Base-by-base conservation (phyloP, 2,797 vertebrate species). In the Phrynocephalus forsythii region DNA sequence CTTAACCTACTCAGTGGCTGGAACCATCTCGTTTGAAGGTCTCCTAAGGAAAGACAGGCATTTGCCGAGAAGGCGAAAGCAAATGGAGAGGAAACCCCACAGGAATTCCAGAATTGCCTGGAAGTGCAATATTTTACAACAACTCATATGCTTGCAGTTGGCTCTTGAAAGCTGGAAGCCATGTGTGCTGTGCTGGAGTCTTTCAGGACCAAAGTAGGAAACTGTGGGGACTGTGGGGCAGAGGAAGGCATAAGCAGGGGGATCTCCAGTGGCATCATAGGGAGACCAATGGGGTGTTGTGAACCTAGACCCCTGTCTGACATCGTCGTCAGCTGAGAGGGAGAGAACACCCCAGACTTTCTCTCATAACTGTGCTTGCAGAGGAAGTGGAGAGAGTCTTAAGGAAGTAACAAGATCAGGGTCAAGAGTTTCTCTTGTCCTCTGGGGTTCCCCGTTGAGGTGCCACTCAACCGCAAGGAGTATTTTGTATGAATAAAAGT, bases 191-290 rank as follows among this genome's bases (percentile, higher is more conserved):
- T 2, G 3, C 73, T 75, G 56, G 79, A 88, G 75, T 91, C 83
- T 73, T 50, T 89, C 82, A 26, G 0, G 88, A n/a, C 24, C 24
- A 71, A 87, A 89, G 89, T 60, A 90, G 93, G 89, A 94, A 93
- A 92, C 86, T 87, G 87, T 88, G 87, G 88, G 82, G 73, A n/a
- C 71, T 68, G 84, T 1, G 2, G 85, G 93, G 92, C 92, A 93
- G 94, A 95, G 94, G 94, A 92, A 93, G 95, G 94, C 90, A 94
- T 87, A 93, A 91, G 48, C 78, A 30, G 89, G 2, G 88, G 92
- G 92, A 85, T 91, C 93, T 91, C 86, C 91, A 56, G 86, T 91
- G 86, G 86, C 91, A 89, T 68, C 91, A 89, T 68, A 92, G 69
- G n/a, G 24, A 8, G 10, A 6, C 26, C 22, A 5, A 3, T 28